Percentiles rank a stretch among this genome's conserved stretches.
Conservation (phyloP, 2,113 vertebrate genomes). For the Athene cunicularia region DNA sequence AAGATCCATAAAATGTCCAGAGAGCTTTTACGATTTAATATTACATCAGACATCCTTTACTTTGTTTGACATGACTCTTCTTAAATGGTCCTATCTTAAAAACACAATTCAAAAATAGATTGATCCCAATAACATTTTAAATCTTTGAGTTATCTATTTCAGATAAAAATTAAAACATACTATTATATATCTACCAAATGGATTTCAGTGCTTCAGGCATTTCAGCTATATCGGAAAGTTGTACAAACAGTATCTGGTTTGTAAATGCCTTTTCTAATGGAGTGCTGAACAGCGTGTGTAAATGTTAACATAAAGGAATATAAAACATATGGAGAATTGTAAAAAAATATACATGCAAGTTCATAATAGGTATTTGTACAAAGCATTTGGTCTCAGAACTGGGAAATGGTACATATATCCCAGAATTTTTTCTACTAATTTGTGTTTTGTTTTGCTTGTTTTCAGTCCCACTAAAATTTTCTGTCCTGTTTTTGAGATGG, state of each 20-base stretch:
- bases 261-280: constrained; percentile 56
- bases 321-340: constrained; percentile 10
- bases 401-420: not conserved
- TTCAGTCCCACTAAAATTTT: not conserved
- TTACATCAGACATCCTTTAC: constrained; percentile 2
- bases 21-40: constrained; percentile 1
- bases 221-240: constrained; percentile 41
- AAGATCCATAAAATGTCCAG: not conserved
- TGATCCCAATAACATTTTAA: constrained; percentile 57
- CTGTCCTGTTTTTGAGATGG: not conserved
- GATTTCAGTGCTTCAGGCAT: constrained; percentile 66
- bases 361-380: constrained; percentile 3
- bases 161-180: constrained; percentile 65
- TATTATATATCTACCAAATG: constrained; percentile 62
- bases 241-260: constrained; percentile 55
- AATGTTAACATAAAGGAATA: constrained; percentile 41
- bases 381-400: not conserved
- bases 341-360: not conserved
- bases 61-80: constrained; percentile 10
- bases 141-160: constrained; percentile 40
- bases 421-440: not conserved
- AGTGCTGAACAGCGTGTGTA: not conserved
- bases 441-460: not conserved
- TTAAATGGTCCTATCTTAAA: constrained; percentile 39
- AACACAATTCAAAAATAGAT: constrained; percentile 54